Evolutionary conservation across 2,888 invertebrate genomes (phyloP).

Genomic region (Parnassius glacialis): DNA sequence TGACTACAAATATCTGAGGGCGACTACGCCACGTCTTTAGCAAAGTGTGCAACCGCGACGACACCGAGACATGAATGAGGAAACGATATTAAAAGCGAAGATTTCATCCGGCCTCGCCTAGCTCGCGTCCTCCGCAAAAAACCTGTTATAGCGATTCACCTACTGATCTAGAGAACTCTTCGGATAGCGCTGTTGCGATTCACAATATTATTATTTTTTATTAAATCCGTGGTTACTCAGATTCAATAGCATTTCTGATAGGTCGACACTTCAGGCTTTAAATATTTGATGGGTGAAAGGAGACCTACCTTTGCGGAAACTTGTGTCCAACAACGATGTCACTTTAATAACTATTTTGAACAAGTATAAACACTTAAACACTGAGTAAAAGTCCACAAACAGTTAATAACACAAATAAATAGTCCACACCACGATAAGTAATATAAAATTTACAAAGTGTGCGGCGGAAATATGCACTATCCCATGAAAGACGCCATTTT

Average conservation of each 20-base stretch:
- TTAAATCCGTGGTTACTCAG: slow-evolving; percentile 17
- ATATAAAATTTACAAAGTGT: slow-evolving; percentile 50
- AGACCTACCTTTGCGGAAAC: slow-evolving; percentile 69
- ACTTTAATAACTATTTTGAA: slow-evolving; percentile 40
- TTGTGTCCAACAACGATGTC: slow-evolving; percentile 42
- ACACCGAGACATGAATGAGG: slow-evolving; percentile 44
- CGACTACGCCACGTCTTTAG: slow-evolving; percentile 38
- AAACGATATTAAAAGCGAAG: slow-evolving; percentile 53
- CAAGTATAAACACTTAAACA: slow-evolving; percentile 52
- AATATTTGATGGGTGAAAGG: slow-evolving; percentile 75
- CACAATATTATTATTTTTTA: slow-evolving; percentile 21
- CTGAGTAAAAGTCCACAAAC: slow-evolving; percentile 56
- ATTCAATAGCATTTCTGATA: slow-evolving; percentile 35
- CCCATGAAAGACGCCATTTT: slow-evolving; percentile 78
- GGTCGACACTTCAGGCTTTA: slow-evolving; percentile 47
- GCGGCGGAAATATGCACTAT: slow-evolving; percentile 72
- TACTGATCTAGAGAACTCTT: slow-evolving; percentile 64
- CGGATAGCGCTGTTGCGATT: slow-evolving; percentile 43
- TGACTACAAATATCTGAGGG: slow-evolving; percentile 39
- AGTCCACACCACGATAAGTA: slow-evolving; percentile 54
- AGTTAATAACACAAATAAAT: slow-evolving; percentile 38
- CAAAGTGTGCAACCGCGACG: slow-evolving; percentile 36
- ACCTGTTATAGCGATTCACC: slow-evolving; percentile 66
- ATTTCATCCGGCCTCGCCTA: slow-evolving; percentile 53
- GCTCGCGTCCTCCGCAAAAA: slow-evolving; percentile 52